phyloP scores from a whole-genome alignment of 2,797 vertebrate genomes.

The Crotalus adamanteus region DNA sequence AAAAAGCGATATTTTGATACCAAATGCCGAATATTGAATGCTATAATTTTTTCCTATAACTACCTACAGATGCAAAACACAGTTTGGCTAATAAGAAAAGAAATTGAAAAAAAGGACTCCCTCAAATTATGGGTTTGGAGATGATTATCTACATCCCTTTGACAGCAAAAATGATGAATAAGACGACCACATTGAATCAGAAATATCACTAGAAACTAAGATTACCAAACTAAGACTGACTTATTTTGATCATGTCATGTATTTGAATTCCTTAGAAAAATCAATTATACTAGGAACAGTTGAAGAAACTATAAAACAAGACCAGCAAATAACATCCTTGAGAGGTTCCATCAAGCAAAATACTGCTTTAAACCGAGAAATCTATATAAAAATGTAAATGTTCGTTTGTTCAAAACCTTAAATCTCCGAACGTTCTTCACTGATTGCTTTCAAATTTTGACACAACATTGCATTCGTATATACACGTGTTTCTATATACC shows the following conservation, averaged over 20 bases:
- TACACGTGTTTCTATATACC: too few species aligned
- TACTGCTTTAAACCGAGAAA: not conserved
- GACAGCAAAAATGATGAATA: not conserved
- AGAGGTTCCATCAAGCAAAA: not conserved
- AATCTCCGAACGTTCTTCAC: too few species aligned
- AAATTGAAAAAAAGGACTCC: not conserved
- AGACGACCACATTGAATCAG: not conserved
- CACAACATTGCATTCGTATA: too few species aligned
- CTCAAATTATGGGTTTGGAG: not conserved
- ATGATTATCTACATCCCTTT: not conserved
- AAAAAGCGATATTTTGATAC: not conserved
- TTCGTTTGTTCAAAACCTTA: too few species aligned
- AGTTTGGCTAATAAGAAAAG: not conserved
- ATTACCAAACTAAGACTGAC: not conserved
- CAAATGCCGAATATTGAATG: not conserved
- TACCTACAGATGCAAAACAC: not conserved
- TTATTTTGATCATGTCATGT: not conserved
- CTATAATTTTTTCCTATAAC: not conserved
- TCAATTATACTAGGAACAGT: not conserved
- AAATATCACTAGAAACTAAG: not conserved
- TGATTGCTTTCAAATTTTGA: too few species aligned
- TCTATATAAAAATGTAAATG: too few species aligned
- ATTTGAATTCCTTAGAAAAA: not conserved
- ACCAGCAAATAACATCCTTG: not conserved
- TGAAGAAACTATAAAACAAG: not conserved